These are phyloP conservation scores for Chymomyza caudatula DNA, from an alignment of 2,888 invertebrate species.

Conservation along the genomic window DNA sequence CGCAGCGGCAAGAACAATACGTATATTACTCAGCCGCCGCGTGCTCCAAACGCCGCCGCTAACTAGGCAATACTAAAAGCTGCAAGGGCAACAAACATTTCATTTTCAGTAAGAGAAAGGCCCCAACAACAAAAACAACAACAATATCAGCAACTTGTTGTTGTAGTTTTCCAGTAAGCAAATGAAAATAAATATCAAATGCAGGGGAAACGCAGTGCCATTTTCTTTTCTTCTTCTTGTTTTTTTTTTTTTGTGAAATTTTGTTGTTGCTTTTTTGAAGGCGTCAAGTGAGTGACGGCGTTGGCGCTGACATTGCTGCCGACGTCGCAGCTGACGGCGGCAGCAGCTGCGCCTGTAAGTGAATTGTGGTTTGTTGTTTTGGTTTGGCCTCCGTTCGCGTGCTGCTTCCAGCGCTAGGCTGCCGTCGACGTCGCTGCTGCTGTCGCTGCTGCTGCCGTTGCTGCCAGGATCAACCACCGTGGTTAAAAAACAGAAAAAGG, in stretches of 20 bases:
- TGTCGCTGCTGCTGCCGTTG: constrained; percentile 30
- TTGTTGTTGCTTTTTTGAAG: constrained; percentile 3
- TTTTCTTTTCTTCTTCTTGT: not conserved
- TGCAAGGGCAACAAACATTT: constrained; percentile 14
- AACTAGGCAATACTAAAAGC: constrained; percentile 52
- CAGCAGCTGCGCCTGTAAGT: constrained; percentile 63
- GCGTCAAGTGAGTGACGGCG: constrained; percentile 5
- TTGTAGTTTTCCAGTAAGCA: not conserved
- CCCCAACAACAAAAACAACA: not conserved
- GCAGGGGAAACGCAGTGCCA: not conserved
- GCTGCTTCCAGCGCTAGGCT: constrained; percentile 13
- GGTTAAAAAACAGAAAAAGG: constrained; percentile 37
- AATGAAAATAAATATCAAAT: not conserved
- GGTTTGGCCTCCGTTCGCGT: constrained; percentile 50
- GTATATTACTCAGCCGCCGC: not conserved
- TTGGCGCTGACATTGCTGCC: constrained; percentile 20
- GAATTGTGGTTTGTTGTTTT: constrained; percentile 76
- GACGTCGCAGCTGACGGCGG: constrained; percentile 24
- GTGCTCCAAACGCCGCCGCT: constrained; percentile 35
- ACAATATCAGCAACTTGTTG: constrained; percentile 1
- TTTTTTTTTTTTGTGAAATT: not conserved
- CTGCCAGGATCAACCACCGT: constrained; percentile 61
- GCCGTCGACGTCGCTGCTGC: constrained; percentile 20
- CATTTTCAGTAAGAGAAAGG: constrained; percentile 13
- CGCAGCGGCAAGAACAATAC: not conserved